Base-by-base conservation (phyloP, 2,888 invertebrate genomes). In the Gerris lacustris region DNA sequence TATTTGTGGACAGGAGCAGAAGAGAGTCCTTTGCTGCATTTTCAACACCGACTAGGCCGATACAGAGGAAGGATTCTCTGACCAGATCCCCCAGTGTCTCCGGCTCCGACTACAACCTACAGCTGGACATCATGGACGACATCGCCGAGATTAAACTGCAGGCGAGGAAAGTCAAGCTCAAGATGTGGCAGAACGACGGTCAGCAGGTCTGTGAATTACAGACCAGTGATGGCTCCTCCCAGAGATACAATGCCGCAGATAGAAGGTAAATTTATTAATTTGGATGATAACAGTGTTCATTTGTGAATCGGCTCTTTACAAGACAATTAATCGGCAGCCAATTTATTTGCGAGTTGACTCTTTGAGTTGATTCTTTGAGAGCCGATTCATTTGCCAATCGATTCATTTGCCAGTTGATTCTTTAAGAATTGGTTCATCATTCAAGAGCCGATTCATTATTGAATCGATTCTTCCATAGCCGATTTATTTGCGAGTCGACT, bases 121-220 rank as follows among this genome's bases (percentile, higher is more conserved):
- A 91, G 79, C 81, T 92, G 76, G 92, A 92, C 78, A 92, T 92
- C 75, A 92, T 92, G 92, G 92, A 92, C 77, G 91, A 92, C 78
- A 92, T 92, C 73, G 89, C 92, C 15, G 81, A 82, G 73, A 80
- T 82, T 64, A 82, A 82, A 74, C 88, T 88, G 77, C 88, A 88
- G 77, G 89, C 91, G 15, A 85, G 90, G 68, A 92, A 92, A 77
- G 82, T 80, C 63, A 75, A 76, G 73, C 87, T 92, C 86, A 91
- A 91, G 78, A 85, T 92, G 78, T 92, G 91, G 90, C 90, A 89
- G 74, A 91, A 91, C 2, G 88, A 90, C 72, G 90, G 85, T 77
- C 89, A 90, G 74, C 82, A 82, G 79, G 88, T 92, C 11, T 92
- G 91, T 79, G 92, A 92, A 79, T 89, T 92, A 44, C 90, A 91